phyloP scores from a whole-genome alignment of 2,113 vertebrate genomes.

The Spheniscus mendiculus region DNA sequence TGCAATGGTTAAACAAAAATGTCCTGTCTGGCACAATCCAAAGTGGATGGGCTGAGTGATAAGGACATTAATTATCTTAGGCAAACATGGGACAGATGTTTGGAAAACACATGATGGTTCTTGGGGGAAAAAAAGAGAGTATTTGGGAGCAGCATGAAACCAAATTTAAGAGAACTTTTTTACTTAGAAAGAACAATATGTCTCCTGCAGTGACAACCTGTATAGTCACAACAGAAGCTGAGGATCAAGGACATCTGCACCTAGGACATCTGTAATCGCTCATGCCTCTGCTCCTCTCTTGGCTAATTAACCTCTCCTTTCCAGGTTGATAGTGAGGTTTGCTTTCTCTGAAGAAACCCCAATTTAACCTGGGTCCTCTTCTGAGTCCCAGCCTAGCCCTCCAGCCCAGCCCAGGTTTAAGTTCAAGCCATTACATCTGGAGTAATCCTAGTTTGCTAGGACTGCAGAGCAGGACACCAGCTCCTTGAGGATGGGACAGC shows the following conservation, averaged over 20 bases:
- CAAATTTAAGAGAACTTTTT: conserved; percentile 7
- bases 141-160: conserved; percentile 6
- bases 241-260: not conserved
- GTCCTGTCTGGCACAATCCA: not conserved
- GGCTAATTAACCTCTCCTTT: not conserved
- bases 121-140: not conserved
- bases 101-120: conserved; percentile 4
- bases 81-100: conserved; percentile 63
- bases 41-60: conserved; percentile 40
- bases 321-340: not conserved
- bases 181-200: not conserved
- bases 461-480: no score
- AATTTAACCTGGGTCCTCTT: not conserved
- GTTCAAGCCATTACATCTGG: not conserved
- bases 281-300: not conserved
- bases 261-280: not conserved
- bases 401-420: not conserved
- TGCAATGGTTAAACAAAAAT: conserved; percentile 42
- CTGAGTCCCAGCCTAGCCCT: not conserved
- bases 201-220: not conserved
- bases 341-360: not conserved
- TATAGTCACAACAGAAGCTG: not conserved
- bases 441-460: not conserved
- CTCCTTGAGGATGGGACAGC: not conserved
- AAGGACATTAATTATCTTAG: conserved; percentile 62